Percentiles rank a stretch among this genome's conserved stretches.
Conservation (phyloP, 2,113 vertebrate species). For the Sphyrna mokarran region DNA sequence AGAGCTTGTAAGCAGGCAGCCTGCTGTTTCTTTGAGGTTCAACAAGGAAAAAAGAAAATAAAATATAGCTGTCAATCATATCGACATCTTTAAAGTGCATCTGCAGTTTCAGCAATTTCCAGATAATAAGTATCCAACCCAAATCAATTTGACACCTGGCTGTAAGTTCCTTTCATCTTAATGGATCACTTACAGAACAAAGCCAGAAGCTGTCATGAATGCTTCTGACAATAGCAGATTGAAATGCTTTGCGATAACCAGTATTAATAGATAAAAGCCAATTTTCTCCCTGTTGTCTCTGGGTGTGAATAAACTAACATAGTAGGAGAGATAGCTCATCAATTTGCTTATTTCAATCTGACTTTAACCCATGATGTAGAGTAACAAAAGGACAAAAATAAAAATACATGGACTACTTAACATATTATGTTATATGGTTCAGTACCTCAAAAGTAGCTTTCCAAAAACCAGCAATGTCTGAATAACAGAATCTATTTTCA, state of each 20-base stretch:
- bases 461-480: too few species aligned
- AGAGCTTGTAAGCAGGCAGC: not conserved
- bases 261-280: not conserved
- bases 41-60: not conserved
- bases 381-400: not conserved
- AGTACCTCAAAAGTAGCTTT: too few species aligned
- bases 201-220: not conserved
- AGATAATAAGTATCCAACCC: not conserved
- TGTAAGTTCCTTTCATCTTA: not conserved
- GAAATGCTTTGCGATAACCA: not conserved
- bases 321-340: not conserved
- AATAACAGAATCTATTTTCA: too few species aligned
- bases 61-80: not conserved
- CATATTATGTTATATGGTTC: not conserved
- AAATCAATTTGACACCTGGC: not conserved
- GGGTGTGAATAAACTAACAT: not conserved
- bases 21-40: not conserved
- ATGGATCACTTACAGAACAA: not conserved
- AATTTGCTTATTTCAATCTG: not conserved
- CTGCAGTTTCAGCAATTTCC: not conserved
- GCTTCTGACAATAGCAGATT: not conserved
- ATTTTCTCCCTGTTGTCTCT: not conserved
- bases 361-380: not conserved
- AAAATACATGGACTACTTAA: not conserved
- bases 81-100: not conserved